Conservation (phyloP, 2,797 vertebrate species). For the Sylvilagus floridanus region DNA sequence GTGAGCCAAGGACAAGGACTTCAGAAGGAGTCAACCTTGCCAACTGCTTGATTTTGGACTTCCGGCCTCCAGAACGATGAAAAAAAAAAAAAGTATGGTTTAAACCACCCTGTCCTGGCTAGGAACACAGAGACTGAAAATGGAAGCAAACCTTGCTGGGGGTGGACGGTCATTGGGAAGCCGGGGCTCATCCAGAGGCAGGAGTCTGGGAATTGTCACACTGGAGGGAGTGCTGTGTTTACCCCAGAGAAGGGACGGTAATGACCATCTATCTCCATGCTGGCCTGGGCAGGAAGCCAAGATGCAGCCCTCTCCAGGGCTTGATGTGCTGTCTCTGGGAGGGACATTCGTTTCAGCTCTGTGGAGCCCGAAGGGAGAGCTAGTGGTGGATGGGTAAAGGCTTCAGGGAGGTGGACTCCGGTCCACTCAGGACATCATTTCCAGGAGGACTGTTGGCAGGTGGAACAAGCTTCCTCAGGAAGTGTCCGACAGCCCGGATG, state of each 20-base stretch:
- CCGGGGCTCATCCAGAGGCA: neutral
- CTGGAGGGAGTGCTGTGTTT: neutral
- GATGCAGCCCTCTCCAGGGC: neutral
- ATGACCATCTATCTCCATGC: too few relatives aligned
- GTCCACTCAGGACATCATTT: neutral
- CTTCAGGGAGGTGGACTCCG: neutral
- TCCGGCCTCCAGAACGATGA: neutral
- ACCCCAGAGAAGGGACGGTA: neutral
- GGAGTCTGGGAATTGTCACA: neutral
- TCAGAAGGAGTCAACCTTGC: neutral
- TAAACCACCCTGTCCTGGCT: neutral
- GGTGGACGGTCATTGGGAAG: neutral
- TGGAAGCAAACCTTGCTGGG: neutral
- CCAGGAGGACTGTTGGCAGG: neutral
- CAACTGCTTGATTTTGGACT: neutral
- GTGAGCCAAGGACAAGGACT: neutral
- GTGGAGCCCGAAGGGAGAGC: neutral
- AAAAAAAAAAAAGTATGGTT: neutral
- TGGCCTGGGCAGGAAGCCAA: neutral
- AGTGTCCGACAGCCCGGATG: neutral
- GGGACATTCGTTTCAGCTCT: neutral
- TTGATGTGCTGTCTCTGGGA: neutral
- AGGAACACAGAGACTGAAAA: neutral
- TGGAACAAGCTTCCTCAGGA: neutral
- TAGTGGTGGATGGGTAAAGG: neutral